Evolutionary conservation across 1,140 invertebrate genomes (phyloP), one percentile per base, ranked within the genome.

Genomic region (Zaprionus lachaisei): DNA sequence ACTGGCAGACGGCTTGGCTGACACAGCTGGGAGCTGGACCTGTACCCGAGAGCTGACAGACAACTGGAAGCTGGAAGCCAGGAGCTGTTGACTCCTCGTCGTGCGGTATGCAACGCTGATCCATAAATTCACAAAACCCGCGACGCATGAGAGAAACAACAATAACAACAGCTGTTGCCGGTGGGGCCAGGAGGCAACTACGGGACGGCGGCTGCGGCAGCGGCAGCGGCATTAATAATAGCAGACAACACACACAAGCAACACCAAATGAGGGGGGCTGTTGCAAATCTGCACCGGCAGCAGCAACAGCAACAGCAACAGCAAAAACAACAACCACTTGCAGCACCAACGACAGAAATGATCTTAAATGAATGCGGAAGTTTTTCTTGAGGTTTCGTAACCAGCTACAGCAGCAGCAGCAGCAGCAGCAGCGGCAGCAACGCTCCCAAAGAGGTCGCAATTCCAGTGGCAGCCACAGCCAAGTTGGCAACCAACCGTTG

Each of bases 351-450:
- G 82, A 92, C 82, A 92, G 87, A 92, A 92, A 91, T 90, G 87
- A 92, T 92, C 86, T 92, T 92, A 92, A 92, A 92, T 92, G 91
- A 92, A 92, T 92, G 91, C 91, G 91, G 91, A 92, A 92, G 91
- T 91, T 92, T 92, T 92, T 91, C 85, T 90, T 83, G 86, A 80
- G 84, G 83, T 92, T 92, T 92, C 91, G 91, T 92, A 92, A 92
- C 91, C 86, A 91, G 91, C 86, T 85, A 89, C 76, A 54, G 5
- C 67, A 56, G 22, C 55, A 37, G 9, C 63, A 56, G 31, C 11
- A 9, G 1, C 63, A 55, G 47, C 69, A 55, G 38, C 71, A 24
- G 60, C 65, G 24, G 51, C 28, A 75, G 22, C 58, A 72, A 72
- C 34, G 63, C 79, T 80, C 70, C 83, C 91, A 91, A 92, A 89